These are phyloP conservation scores for Scolopax bukidnonensis DNA, from an alignment of 2,797 vertebrate species.

Conservation along the genomic window DNA sequence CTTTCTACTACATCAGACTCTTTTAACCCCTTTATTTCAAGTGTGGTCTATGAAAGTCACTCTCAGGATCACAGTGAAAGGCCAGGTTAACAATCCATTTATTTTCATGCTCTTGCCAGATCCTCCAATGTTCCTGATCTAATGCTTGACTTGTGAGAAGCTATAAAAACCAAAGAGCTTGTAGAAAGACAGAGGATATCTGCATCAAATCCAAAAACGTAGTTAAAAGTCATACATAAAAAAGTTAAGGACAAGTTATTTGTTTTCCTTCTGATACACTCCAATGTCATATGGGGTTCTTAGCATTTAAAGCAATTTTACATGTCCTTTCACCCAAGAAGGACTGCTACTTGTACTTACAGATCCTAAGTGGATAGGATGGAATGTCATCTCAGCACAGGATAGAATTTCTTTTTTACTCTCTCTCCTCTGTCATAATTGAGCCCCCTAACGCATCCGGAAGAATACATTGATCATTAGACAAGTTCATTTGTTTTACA, in stretches of 20 bases:
- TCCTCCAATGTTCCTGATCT: background rate
- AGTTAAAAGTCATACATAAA: background rate
- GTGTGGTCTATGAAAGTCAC: background rate
- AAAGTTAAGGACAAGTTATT: background rate
- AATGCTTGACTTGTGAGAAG: background rate
- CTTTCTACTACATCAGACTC: background rate
- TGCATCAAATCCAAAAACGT: background rate
- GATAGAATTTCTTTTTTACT: background rate
- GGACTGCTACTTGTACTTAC: background rate
- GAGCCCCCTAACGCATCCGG: background rate
- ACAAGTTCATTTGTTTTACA: background rate
- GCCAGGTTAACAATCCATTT: background rate
- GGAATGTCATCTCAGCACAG: background rate
- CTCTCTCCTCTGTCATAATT: background rate
- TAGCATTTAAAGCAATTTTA: background rate
- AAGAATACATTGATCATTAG: background rate
- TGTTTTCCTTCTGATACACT: background rate
- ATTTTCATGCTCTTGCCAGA: background rate
- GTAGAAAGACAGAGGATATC: background rate
- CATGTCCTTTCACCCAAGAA: background rate
- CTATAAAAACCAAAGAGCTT: background rate
- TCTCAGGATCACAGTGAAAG: background rate
- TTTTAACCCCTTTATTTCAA: conserved; percentile 2
- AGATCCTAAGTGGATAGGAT: background rate
- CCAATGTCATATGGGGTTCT: background rate